A percentile compares a stretch with the other conserved stretches of the same genome.
Conservation (phyloP, 2,113 vertebrate genomes). For the Ptilorrhoa leucosticta region DNA sequence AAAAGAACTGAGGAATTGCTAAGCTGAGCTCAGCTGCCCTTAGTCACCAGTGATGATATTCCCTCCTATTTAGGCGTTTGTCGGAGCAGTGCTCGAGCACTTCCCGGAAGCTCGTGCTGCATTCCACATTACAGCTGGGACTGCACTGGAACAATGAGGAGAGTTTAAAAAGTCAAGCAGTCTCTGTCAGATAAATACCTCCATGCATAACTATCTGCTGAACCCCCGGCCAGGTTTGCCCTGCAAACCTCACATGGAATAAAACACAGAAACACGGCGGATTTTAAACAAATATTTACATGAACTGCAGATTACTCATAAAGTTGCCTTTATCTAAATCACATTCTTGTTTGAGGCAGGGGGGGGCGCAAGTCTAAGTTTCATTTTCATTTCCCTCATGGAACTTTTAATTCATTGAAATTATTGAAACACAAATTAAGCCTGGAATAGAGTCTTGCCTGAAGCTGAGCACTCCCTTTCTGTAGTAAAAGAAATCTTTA, state of each 20-base stretch:
- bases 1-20: slow-evolving; percentile 45
- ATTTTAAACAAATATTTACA: background rate
- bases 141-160: slow-evolving; percentile 61
- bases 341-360: background rate
- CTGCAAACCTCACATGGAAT: background rate
- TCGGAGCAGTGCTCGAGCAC: slow-evolving; percentile 66
- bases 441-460: background rate
- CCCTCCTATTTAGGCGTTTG: slow-evolving; percentile 68
- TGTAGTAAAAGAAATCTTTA: background rate
- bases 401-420: background rate
- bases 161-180: slow-evolving; percentile 73
- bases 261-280: background rate
- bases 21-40: slow-evolving; percentile 56
- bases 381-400: background rate
- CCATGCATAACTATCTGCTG: slow-evolving; percentile 57
- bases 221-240: slow-evolving; percentile 67
- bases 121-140: slow-evolving; percentile 83
- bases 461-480: background rate
- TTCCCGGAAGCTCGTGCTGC: slow-evolving; percentile 80
- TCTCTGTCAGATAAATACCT: slow-evolving; percentile 68
- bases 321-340: background rate
- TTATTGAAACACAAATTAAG: background rate
- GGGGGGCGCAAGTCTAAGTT: background rate
- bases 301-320: background rate
- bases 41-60: slow-evolving; percentile 58